Evolutionary conservation across 2,888 invertebrate genomes (phyloP).

Genomic region (Ormyrus rosae): DNA sequence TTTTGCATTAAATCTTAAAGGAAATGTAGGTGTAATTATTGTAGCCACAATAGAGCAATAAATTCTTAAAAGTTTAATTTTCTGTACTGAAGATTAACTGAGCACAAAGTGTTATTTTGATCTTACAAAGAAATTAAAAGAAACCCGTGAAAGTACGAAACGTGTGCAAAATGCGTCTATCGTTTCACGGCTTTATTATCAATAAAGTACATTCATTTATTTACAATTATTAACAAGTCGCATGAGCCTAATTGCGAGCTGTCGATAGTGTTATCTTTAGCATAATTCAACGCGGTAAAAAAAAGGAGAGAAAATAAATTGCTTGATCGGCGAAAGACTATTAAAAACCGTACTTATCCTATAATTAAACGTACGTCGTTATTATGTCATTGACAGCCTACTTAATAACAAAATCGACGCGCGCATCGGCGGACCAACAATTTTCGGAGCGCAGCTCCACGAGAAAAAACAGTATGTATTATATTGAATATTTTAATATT

Average conservation of each 20-base stretch:
- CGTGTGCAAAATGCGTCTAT: slow-evolving; percentile 8
- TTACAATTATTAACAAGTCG: slow-evolving; percentile 53
- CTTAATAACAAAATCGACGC: slow-evolving; percentile 41
- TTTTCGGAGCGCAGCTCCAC: slow-evolving; percentile 70
- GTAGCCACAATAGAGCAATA: not conserved
- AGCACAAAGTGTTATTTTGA: not conserved
- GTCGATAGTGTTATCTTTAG: slow-evolving; percentile 38
- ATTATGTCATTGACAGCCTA: not conserved
- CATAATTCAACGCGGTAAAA: not conserved
- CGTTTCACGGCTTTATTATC: slow-evolving; percentile 18
- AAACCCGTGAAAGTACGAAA: slow-evolving; percentile 26
- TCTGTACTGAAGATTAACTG: not conserved
- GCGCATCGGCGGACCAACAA: slow-evolving; percentile 47
- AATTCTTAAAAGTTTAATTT: not conserved
- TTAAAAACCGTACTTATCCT: no score
- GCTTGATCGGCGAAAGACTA: no score
- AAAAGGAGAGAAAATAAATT: no score
- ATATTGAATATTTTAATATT: slow-evolving; percentile 49
- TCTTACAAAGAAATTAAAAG: not conserved
- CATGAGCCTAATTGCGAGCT: slow-evolving; percentile 23
- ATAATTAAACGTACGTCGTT: no score
- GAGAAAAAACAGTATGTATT: slow-evolving; percentile 67
- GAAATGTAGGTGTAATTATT: not conserved
- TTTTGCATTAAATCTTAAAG: not conserved
- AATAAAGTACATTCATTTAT: slow-evolving; percentile 48